These are phyloP conservation scores for Anguilla marmorata DNA, from an alignment of 2,797 vertebrate genomes.

Conservation along the genomic window DNA sequence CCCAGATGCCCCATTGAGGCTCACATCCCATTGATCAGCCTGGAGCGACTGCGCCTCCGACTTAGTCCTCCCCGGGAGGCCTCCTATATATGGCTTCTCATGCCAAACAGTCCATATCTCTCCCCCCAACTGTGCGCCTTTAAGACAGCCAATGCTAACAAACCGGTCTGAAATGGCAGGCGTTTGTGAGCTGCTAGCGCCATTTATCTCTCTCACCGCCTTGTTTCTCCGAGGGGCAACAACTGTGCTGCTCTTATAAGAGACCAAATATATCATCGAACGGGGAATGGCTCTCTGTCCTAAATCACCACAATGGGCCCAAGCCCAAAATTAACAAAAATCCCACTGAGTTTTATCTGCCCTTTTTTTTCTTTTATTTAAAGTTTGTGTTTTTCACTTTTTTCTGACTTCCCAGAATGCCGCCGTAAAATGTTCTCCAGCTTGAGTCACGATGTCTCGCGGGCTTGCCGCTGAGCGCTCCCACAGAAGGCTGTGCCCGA, in stretches of 20 bases:
- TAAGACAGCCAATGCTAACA: constrained; percentile 11
- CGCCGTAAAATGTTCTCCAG: not conserved
- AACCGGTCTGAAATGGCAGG: not conserved
- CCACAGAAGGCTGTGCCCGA: not conserved
- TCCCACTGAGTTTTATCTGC: not conserved
- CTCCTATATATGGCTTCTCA: not conserved
- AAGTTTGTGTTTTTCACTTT: not conserved
- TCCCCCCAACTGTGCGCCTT: not conserved
- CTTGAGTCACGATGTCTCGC: not conserved
- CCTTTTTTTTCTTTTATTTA: not conserved
- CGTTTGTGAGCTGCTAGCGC: not conserved
- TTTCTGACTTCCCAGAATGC: not conserved
- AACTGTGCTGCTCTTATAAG: not conserved
- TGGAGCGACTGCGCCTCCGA: not conserved
- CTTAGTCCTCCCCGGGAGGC: not conserved
- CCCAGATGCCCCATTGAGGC: not conserved
- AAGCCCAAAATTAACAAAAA: not conserved
- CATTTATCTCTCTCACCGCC: not conserved
- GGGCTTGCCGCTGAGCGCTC: not conserved
- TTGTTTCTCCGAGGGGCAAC: not conserved
- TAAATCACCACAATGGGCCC: not conserved
- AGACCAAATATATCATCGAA: not conserved
- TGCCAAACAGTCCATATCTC: constrained; percentile 1
- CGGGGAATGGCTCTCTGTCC: constrained; percentile 10
- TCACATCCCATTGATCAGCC: not conserved